Conservation (phyloP, 1,140 invertebrate genomes). For the Zophobas morio region DNA sequence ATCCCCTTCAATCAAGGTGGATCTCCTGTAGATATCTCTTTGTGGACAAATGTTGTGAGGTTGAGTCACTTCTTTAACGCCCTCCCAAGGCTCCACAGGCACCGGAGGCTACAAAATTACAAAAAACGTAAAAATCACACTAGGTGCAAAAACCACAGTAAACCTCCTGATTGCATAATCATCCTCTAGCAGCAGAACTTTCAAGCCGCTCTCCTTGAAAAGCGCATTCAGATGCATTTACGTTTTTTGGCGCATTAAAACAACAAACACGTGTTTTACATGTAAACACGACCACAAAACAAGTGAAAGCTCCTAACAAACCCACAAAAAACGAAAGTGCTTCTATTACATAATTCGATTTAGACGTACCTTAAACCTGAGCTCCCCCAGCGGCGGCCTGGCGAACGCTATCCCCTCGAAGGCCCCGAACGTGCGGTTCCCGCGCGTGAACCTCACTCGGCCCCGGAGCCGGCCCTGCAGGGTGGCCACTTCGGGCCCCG, state of each 20-base stretch:
- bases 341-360: background rate
- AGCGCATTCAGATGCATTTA: background rate
- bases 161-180: background rate
- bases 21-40: slow-evolving; percentile 77
- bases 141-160: slow-evolving; percentile 3
- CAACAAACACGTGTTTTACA: slow-evolving; percentile 1
- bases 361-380: slow-evolving; percentile 67
- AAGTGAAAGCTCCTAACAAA: background rate
- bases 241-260: background rate
- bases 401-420: slow-evolving; percentile 78
- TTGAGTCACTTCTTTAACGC: slow-evolving; percentile 72
- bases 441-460: slow-evolving; percentile 52
- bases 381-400: slow-evolving; percentile 72
- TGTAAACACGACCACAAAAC: background rate
- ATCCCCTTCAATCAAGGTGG: slow-evolving; percentile 72
- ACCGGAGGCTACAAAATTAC: slow-evolving; percentile 72
- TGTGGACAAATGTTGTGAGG: slow-evolving; percentile 80
- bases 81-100: slow-evolving; percentile 73
- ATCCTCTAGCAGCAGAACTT: background rate
- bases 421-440: slow-evolving; percentile 71
- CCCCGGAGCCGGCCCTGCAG: slow-evolving; percentile 54
- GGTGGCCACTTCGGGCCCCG: slow-evolving; percentile 43
- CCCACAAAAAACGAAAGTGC: slow-evolving; percentile 25
- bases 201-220: slow-evolving; percentile 9
- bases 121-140: slow-evolving; percentile 24